Percentiles rank a stretch among this genome's conserved stretches.
These are phyloP conservation scores for Setipinna tenuifilis DNA, from an alignment of 2,797 vertebrate genomes.

Conservation along the genomic window DNA sequence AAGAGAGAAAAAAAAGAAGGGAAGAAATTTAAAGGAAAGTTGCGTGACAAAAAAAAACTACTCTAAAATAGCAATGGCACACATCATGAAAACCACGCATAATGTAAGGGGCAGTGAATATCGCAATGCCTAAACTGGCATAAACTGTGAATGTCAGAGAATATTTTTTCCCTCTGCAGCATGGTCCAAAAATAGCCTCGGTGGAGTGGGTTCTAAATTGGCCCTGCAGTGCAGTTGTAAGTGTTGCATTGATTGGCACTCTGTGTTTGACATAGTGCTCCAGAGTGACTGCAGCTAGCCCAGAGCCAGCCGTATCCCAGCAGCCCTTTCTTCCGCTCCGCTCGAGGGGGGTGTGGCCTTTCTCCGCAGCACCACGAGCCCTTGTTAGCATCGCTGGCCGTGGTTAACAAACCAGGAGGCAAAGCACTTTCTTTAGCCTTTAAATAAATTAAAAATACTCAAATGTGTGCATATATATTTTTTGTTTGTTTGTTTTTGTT, in stretches of 20 bases:
- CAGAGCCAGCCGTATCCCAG: slow-evolving; percentile 46
- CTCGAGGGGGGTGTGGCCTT: neutral
- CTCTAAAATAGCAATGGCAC: neutral
- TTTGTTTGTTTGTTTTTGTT: neutral
- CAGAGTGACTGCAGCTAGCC: slow-evolving; percentile 59
- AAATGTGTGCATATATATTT: neutral
- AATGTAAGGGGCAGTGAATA: neutral
- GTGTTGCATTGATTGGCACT: slow-evolving; percentile 46
- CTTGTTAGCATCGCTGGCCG: neutral
- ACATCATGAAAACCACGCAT: neutral
- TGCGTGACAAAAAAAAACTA: neutral
- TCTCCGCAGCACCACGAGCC: neutral
- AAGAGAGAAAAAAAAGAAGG: neutral
- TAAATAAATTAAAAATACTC: neutral
- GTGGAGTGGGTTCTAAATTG: neutral
- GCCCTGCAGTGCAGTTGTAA: slow-evolving; percentile 26
- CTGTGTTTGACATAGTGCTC: slow-evolving; percentile 43
- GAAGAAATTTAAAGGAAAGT: neutral
- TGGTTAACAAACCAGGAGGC: neutral
- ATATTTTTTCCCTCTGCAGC: neutral
- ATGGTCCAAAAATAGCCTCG: neutral
- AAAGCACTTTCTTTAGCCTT: neutral
- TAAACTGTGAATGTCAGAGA: slow-evolving; percentile 21
- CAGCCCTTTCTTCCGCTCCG: neutral
- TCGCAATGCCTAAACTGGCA: slow-evolving; percentile 21